phyloP scores from a whole-genome alignment of 2,113 vertebrate genomes.

The Kryptolebias marmoratus region DNA sequence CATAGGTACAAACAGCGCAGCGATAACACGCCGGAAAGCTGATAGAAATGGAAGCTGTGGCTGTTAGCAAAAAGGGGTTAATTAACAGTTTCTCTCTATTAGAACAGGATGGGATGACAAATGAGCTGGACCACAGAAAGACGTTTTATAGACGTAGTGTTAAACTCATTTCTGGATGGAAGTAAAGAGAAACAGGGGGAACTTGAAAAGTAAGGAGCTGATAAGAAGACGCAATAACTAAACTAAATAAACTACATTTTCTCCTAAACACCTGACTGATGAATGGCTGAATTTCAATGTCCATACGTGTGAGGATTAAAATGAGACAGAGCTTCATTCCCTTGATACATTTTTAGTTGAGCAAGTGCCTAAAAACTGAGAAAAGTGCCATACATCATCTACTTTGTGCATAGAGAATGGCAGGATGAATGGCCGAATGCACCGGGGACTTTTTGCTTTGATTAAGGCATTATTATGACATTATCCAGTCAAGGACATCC shows the following conservation, averaged over 20 bases:
- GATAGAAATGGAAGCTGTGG: constrained; percentile 32
- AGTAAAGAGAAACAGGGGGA: constrained; percentile 12
- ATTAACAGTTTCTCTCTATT: constrained; percentile 70
- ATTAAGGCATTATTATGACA: constrained; percentile 39
- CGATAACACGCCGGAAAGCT: constrained; percentile 42
- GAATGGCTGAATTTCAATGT: background rate
- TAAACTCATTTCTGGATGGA: constrained; percentile 33
- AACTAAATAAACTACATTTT: background rate
- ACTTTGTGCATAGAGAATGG: constrained; percentile 7
- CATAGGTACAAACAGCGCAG: constrained; percentile 8
- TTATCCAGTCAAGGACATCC: constrained; percentile 63
- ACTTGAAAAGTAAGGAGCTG: constrained; percentile 21
- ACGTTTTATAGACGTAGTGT: constrained; percentile 35
- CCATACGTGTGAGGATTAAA: background rate
- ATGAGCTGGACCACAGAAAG: constrained; percentile 51
- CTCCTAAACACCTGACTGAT: background rate
- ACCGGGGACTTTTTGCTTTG: constrained; percentile 30
- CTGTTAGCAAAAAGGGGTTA: constrained; percentile 67
- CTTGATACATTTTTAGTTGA: constrained; percentile 16
- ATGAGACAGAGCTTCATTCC: background rate
- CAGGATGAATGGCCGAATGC: constrained; percentile 25
- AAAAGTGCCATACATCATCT: constrained; percentile 11
- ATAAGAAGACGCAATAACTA: background rate
- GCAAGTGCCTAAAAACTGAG: constrained; percentile 1
- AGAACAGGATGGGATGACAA: constrained; percentile 67